phyloP scores from a whole-genome alignment of 2,113 vertebrate genomes.

The Rousettus leschenaultii region DNA sequence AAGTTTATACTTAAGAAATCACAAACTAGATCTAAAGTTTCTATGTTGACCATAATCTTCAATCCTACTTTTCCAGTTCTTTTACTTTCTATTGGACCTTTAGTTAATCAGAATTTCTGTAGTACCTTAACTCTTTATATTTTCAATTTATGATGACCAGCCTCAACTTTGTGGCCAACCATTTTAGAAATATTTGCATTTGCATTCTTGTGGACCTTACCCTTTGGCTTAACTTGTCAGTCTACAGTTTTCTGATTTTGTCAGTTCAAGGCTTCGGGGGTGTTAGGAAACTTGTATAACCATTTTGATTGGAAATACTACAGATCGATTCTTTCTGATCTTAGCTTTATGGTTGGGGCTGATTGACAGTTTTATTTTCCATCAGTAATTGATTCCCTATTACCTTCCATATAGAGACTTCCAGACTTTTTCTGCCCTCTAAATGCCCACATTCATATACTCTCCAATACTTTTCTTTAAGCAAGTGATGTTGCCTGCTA shows the following conservation, averaged over 20 bases:
- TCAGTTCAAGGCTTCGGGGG: not conserved
- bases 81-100: not conserved
- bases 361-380: not conserved
- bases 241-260: not conserved
- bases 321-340: not conserved
- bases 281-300: not conserved
- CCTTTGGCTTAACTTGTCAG: not conserved
- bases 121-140: not conserved
- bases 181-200: not conserved
- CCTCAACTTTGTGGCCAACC: not conserved
- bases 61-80: not conserved
- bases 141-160: not conserved
- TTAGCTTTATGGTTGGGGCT: not conserved
- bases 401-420: not conserved
- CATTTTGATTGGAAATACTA: not conserved
- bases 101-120: not conserved
- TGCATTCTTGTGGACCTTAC: not conserved
- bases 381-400: not conserved
- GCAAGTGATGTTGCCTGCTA: not conserved
- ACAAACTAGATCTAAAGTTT: not conserved
- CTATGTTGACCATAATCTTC: not conserved
- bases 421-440: not conserved
- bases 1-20: not conserved
- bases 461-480: not conserved
- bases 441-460: not conserved